Evolutionary conservation across 1,140 invertebrate species (phyloP), one percentile per base, ranked within the genome.

Genomic region (Saccostrea cuccullata): DNA sequence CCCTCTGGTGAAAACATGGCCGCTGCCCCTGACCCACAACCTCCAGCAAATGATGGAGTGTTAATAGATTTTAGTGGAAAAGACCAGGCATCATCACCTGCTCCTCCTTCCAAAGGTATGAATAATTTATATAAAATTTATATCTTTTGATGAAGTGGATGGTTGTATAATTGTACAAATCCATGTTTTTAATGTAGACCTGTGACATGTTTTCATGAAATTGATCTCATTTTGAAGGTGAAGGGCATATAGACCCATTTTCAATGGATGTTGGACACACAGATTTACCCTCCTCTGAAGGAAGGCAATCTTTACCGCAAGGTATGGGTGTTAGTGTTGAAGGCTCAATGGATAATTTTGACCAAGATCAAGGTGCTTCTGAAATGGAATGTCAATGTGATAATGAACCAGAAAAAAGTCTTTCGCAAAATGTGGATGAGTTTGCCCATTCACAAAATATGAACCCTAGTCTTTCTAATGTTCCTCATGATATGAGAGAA

Each of bases 31-130:
- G 56, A 58, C 20, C 47, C 64, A 30, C 40, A 56, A 12, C 82
- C 47, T 12, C 20, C 40, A 56, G n/a, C 82, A 6, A 26, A 84
- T 84, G 55, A 58, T 64, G 84, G 56, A 36, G 56, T 64, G 1
- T 60, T 85, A 30, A 85, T 85, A 60, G 84, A 85, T 64, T 60
- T 85, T 85, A 47, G 58, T 60, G 84, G 84, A 30, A 85, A 85
- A 30, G 84, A 85, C 20, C 36, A 84, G 12, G 40, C 20, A 2
- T 56, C 82, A 23, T 56, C 26, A 9, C 84, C 84, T 17, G 17
- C 47, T 58, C 84, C 47, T 58, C 84, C 84, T 85, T 23, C 11
- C 1, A 58, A 55, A 64, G 56, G 84, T 85, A 85, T 85, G 84
- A 55, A 23, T 60, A 85, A 56, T 23, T 17, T 85, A 60, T 60